A percentile compares a stretch with the other conserved stretches of the same genome.
Evolutionary conservation across 2,113 vertebrate genomes (phyloP).

Genomic region (Meles meles): DNA sequence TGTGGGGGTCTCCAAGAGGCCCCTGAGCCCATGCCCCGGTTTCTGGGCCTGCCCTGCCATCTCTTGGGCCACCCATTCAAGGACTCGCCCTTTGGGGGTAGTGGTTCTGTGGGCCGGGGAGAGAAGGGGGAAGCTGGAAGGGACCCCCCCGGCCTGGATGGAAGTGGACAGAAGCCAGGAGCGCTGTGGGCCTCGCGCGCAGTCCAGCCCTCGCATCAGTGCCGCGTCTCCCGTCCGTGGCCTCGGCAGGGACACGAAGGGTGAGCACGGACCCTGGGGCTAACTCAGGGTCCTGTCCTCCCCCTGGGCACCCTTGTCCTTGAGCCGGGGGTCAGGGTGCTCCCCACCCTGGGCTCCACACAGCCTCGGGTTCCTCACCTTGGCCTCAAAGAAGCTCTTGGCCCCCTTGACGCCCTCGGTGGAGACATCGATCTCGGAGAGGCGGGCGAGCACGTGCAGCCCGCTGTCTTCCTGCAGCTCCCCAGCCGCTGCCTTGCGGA

Average conservation of each 20-base stretch:
- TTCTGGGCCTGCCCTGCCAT: not conserved
- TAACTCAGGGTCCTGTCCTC: not conserved
- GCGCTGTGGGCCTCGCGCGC: fast-evolving
- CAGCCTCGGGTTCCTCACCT: slow-evolving; percentile 83
- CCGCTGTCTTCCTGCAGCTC: slow-evolving; percentile 95
- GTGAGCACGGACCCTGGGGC: fast-evolving
- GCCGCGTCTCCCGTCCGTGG: not conserved
- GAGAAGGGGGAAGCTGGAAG: not conserved
- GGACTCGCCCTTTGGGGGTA: not conserved
- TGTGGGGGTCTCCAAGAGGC: not conserved
- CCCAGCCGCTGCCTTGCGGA: slow-evolving; percentile 93
- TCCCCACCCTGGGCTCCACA: fast-evolving
- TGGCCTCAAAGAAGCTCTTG: slow-evolving; percentile 97
- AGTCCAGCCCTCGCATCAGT: fast-evolving
- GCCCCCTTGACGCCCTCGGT: slow-evolving; percentile 95
- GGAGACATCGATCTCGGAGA: slow-evolving; percentile 96
- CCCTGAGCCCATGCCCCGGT: too few species aligned
- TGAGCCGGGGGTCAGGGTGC: fast-evolving
- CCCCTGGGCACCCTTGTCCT: not conserved
- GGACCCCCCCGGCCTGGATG: not conserved
- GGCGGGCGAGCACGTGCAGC: slow-evolving; percentile 88
- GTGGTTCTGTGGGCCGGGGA: not conserved
- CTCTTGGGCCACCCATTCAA: not conserved
- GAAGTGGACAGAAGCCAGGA: not conserved
- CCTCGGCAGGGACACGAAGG: not conserved